Base-by-base conservation (phyloP, 2,113 vertebrate species). In the Osmerus mordax region DNA sequence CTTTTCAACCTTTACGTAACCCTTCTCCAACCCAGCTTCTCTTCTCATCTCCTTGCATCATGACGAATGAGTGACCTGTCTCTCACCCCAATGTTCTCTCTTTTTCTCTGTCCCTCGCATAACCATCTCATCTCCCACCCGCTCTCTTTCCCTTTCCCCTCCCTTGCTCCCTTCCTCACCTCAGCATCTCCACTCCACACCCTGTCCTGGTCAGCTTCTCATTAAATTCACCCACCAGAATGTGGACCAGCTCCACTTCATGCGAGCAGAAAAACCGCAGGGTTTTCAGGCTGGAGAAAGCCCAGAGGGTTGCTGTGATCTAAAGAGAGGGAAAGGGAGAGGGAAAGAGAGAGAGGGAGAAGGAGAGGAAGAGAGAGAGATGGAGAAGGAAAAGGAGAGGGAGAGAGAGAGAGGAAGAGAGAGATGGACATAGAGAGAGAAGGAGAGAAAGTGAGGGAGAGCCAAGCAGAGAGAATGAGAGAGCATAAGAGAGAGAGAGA, bases 11-110 rank as follows among this genome's bases (percentile, higher is more conserved):
- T 51, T 66, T 13, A 12, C 41, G 4, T 18, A 32, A 25, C 63
- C 63, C 16, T 36, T 36, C 16, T 29, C 63, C 28, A 23, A 55
- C 3, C 3, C 54, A 56, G 15, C 72, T 51, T 56, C 70, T 32
- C 54, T 12, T 2, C 19, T 32, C 54, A 8, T 2, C 19, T 56
- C 69, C 72, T 78, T 56, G 59, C 76, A 60, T 77, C 78, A 79
- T 5, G 32, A 52, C 1, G 72, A 79, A 71, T 51, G 82, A 78
- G 77, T 73, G 78, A 72, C 76, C 77, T 53, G 21, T 80, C 63
- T 16, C 72, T 83, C 78, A 83, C 77, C 77, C 77, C 72, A 58
- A 58, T 76, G 78, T 77, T 64, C 11, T 65, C 75, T 21, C 29
- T 21, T 71, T 56, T 23, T 55, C 51, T 60, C 72, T 67, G 77